Percentiles rank a stretch among this genome's conserved stretches.
phyloP scores from a whole-genome alignment of 2,113 vertebrate genomes.

The Pachypanchax playfairii region DNA sequence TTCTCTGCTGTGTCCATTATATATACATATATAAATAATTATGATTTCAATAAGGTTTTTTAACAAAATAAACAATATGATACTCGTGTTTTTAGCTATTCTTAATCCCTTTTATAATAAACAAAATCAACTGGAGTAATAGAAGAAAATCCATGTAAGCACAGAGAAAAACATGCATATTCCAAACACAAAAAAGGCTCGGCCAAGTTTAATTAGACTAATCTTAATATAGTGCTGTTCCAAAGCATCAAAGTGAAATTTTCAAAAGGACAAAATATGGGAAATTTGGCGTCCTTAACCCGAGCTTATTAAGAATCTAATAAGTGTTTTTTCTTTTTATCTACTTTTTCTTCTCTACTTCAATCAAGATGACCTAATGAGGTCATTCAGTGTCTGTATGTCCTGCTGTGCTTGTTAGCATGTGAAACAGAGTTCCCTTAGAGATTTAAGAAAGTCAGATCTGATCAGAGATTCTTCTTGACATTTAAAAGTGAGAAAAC shows the following conservation, averaged over 20 bases:
- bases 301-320: neutral
- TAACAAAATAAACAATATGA: too few species aligned
- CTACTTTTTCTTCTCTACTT: neutral
- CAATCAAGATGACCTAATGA: too few species aligned
- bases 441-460: neutral
- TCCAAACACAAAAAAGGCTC: neutral
- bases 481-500: neutral
- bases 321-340: neutral
- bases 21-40: too few species aligned
- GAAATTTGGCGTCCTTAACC: neutral
- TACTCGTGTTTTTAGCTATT: constrained; percentile 5
- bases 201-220: neutral
- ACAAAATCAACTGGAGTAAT: constrained; percentile 1
- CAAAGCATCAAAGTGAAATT: neutral
- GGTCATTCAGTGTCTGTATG: neutral
- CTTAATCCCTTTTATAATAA: constrained; percentile 17
- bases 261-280: neutral
- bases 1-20: neutral
- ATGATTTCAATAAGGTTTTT: too few species aligned
- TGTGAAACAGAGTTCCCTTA: neutral
- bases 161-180: neutral
- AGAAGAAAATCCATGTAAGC: too few species aligned
- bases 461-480: neutral
- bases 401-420: constrained; percentile 1
- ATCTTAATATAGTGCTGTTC: neutral